Conservation (phyloP, 2,797 vertebrate species). For the Characodon lateralis region DNA sequence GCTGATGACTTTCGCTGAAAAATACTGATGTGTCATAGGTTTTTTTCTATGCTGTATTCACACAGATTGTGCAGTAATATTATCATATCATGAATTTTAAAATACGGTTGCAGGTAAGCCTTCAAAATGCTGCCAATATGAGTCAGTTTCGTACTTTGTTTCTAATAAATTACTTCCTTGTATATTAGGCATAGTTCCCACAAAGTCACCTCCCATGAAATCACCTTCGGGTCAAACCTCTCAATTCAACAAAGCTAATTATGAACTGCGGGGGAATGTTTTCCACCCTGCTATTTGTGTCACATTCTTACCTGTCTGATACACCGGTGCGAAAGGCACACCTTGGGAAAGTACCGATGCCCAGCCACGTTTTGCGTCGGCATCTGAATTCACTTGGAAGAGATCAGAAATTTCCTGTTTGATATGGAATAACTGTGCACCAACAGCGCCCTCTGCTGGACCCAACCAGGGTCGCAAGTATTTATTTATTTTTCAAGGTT, state of each 20-base stretch:
- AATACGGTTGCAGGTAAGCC: too few species aligned
- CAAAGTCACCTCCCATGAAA: neutral
- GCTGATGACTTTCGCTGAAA: neutral
- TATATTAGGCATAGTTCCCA: neutral
- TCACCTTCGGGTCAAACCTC: neutral
- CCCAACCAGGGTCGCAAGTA: neutral
- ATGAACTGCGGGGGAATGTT: neutral
- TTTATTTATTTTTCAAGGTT: neutral
- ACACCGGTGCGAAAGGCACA: neutral
- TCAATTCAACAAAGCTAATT: neutral
- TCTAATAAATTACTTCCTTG: neutral
- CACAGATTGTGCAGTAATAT: neutral
- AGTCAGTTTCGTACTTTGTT: too few species aligned
- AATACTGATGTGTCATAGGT: neutral
- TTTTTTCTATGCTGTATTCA: neutral
- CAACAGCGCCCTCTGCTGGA: conserved; percentile 66
- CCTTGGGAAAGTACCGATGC: conserved; percentile 41
- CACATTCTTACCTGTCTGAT: neutral
- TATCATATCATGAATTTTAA: neutral
- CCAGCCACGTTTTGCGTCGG: neutral
- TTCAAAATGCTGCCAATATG: neutral
- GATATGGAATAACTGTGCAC: conserved; percentile 14
- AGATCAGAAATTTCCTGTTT: neutral
- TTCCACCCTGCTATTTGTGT: neutral
- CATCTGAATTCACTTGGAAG: conserved; percentile 10